phyloP scores from a whole-genome alignment of 1,140 invertebrate species.

The Magallana ariakensis region DNA sequence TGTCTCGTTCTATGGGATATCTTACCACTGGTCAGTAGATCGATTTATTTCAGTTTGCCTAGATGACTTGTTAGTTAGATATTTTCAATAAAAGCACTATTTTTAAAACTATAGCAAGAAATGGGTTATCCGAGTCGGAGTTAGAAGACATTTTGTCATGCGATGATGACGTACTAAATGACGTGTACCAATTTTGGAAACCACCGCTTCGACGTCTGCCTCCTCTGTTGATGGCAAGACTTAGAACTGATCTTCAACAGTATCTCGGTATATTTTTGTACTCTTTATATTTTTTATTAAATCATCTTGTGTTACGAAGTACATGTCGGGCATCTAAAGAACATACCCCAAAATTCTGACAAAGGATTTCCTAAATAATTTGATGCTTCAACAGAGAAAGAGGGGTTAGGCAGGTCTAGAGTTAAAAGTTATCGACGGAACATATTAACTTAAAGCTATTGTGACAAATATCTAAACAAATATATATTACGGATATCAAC shows the following conservation, averaged over 20 bases:
- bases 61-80: not conserved
- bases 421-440: too few species aligned
- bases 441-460: too few species aligned
- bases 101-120: constrained; percentile 56
- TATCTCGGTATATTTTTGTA: constrained; percentile 62
- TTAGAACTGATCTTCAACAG: constrained; percentile 68
- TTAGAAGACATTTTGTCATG: constrained; percentile 77
- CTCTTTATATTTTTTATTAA: too few species aligned
- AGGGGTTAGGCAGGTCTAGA: too few species aligned
- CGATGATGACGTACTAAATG: constrained; percentile 78
- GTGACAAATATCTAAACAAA: too few species aligned
- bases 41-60: too few species aligned
- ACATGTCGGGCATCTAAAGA: too few species aligned
- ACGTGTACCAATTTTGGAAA: constrained; percentile 79
- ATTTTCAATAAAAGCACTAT: not conserved
- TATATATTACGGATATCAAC: too few species aligned
- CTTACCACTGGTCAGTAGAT: constrained; percentile 63
- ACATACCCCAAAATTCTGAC: too few species aligned
- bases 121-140: constrained; percentile 75
- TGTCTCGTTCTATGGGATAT: constrained; percentile 70
- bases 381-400: too few species aligned
- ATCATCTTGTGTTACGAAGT: too few species aligned
- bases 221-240: constrained; percentile 69
- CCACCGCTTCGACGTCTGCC: constrained; percentile 74
- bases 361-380: too few species aligned